Conservation (phyloP, 2,888 invertebrate species). For the Lithosia quadra region DNA sequence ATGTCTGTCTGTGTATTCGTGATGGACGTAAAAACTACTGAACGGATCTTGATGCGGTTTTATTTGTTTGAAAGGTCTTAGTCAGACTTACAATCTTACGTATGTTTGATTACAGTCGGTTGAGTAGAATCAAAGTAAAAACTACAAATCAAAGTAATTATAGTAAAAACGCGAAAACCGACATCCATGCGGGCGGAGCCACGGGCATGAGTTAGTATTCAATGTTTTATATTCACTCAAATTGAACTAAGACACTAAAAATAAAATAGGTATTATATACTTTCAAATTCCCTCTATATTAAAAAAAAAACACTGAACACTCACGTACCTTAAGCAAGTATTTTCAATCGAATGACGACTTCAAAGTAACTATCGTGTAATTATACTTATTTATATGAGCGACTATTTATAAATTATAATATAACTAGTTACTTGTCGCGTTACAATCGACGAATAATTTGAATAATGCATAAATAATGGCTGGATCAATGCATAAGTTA, state of each 20-base stretch:
- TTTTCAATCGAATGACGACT: background rate
- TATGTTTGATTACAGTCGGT: no score
- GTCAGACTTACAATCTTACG: no score
- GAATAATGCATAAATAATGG: background rate
- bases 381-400: slow-evolving; percentile 10
- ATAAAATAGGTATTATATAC: background rate
- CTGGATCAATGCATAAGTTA: background rate
- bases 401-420: slow-evolving; percentile 9
- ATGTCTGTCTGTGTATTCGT: no score
- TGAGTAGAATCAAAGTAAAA: no score
- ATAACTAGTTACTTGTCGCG: background rate
- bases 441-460: background rate
- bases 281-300: background rate
- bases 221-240: background rate
- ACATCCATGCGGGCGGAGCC: no score
- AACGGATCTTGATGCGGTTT: no score
- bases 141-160: no score
- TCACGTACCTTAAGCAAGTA: slow-evolving; percentile 6
- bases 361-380: background rate
- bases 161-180: no score
- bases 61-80: no score
- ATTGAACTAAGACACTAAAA: background rate
- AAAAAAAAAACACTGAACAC: background rate
- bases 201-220: no score
- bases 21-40: no score